These are phyloP conservation scores for Folsomia manolachei DNA, from an alignment of 2,888 invertebrate species.

Conservation along the genomic window DNA sequence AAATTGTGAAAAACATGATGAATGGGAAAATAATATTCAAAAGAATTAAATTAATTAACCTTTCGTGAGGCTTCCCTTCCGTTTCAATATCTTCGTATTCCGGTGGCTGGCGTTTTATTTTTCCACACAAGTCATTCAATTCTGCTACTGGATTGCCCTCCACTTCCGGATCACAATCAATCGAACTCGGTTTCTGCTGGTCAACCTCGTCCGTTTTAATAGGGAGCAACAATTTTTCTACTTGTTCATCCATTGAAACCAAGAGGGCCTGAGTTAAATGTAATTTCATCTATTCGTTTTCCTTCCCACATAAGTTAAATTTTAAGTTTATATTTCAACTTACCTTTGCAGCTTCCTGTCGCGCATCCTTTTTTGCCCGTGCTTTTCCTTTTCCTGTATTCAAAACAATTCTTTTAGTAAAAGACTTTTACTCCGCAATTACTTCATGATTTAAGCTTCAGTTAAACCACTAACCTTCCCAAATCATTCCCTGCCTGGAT, in stretches of 20 bases:
- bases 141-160: constrained; percentile 49
- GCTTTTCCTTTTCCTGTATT: constrained; percentile 35
- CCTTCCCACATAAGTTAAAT: too few species aligned
- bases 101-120: constrained; percentile 39
- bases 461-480: constrained; percentile 25
- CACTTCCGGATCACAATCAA: constrained; percentile 43
- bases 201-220: constrained; percentile 26
- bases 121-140: constrained; percentile 46
- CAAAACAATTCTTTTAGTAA: not conserved
- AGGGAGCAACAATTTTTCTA: constrained; percentile 37
- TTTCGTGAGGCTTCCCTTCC: constrained; percentile 43
- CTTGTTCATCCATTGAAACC: constrained; percentile 36
- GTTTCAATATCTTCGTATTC: constrained; percentile 41
- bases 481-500: constrained; percentile 26
- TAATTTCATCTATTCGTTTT: too few species aligned
- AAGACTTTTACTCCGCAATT: not conserved
- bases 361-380: constrained; percentile 47
- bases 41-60: too few species aligned
- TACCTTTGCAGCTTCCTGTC: constrained; percentile 47
- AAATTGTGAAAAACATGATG: too few species aligned
- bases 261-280: too few species aligned
- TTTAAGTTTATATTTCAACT: too few species aligned
- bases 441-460: not conserved
- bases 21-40: too few species aligned
- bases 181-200: not conserved